Evolutionary conservation across 2,113 vertebrate genomes (phyloP), one percentile per base, ranked within the genome.

Genomic region (Thymallus thymallus): DNA sequence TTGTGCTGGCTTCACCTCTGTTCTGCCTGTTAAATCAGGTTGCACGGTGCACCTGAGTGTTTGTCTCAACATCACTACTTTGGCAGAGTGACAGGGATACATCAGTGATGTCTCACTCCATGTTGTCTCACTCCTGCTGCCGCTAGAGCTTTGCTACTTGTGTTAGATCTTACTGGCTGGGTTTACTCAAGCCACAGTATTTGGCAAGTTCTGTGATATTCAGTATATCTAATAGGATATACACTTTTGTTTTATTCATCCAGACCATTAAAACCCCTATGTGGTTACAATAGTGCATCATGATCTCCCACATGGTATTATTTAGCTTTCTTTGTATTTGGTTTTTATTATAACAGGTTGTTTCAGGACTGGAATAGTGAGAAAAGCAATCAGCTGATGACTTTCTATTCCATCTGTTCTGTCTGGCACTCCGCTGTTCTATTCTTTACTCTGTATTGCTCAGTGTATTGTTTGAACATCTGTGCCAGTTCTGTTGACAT

Each of bases 81-180:
- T 55, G 75, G 66, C 64, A 24, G 29, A 72, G 72, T 72, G 72
- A 80, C 82, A 77, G 72, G 68, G 76, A 32, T 26, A 69, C 63
- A 72, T 86, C 79, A 80, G 66, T 78, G 81, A 62, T 60, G 56
- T 22, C 75, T 80, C 80, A 84, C 73, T 78, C 60, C 68, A 23
- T 84, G 56, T 68, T 68, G 80, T 51, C 55, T 3, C 74, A 64
- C 69, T n/a, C 69, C 76, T 75, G 20, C n/a, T 22, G 72, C 69
- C 56, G 66, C 74, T 75, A 5, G 76, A 69, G 73, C 32, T 60
- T 77, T 55, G 51, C 20, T 74, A 56, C 68, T 76, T 45, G 41
- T 46, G 74, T 73, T 85, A 22, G 18, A 9, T 60, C 7, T 60
- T 22, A 60, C 56, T 22, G n/a, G 5, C 6, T 60, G 56, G 20